Evolutionary conservation across 2,113 vertebrate species (phyloP), one percentile per base, ranked within the genome.

Genomic region (Thryonomys swinderianus): DNA sequence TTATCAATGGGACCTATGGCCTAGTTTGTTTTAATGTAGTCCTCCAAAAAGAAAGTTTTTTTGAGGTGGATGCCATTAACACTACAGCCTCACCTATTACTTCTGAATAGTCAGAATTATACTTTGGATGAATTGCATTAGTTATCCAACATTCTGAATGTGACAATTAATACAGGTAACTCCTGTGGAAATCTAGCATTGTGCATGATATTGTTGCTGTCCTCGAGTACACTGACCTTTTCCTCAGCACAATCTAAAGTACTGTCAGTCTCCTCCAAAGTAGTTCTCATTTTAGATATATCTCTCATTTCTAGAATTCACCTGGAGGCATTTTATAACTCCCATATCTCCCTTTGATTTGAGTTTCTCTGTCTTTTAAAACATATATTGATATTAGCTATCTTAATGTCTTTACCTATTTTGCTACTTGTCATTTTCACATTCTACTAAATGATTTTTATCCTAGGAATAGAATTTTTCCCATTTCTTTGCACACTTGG

Each of bases 281-380:
- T n/a, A 93, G 27, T 69, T 95, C 87, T 87, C 45, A 71, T 57
- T 78, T 86, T 87, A 69, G 57, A 64, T 53, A 32, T 27, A 32
- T 30, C 14, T 34, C n/a, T 73, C 25, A 59, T 25, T 59, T 82
- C 76, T 66, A 66, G 51, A 57, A 32, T 88, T 79, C 30, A 64
- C 21, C 12, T 79, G 53, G 10, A 80, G 6, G 30, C 11, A 64
- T 64, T 76, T 84, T 79, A n/a, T 34, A 21, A 61, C 42, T 16
- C 64, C 32, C 8, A 42, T 51, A 79, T 73, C 53, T 53, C 59
- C 13, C 67, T 83, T 25, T 12, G 69, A 86, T 1, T 69, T 96
- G 57, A 37, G 76, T 32, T 55, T 34, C 34, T 88, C 59, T 69
- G 78, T n/a, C 42, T 89, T 62, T 27, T 62, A 64, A 23, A 45